Base-by-base conservation (phyloP, 2,113 vertebrate genomes). In the Isichthys henryi region DNA sequence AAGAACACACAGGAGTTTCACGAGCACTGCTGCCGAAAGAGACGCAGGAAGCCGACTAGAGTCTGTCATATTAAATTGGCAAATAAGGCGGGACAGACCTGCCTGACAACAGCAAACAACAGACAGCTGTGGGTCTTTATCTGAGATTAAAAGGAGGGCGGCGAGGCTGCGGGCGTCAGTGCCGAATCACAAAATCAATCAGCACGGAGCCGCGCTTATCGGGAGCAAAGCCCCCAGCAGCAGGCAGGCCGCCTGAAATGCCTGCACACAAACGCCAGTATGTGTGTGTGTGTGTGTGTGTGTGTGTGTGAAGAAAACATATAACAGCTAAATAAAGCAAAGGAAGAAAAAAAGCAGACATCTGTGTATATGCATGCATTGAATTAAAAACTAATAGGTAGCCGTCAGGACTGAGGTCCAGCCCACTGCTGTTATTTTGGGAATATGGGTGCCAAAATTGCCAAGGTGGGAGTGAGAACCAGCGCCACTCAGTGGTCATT, bases 141-240 rank as follows among this genome's bases (percentile, higher is more conserved):
- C 89, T 88, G 11, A 89, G 88, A 92, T 92, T 91, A 92, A 91
- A 91, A 74, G 27, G 49, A 27, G 70, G 90, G 48, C 9, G 83
- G 50, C 50, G 53, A 74, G 58, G 77, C 52, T 53, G 88, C 92
- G 87, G 80, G 84, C 48, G 48, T 91, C 91, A 91, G 91, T 58
- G 90, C 70, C 58, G 88, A 91, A 93, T 92, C 86, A 86, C 88
- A 92, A 92, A 93, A 91, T 92, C 91, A 92, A 92, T 93, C 92
- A 80, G 74, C 74, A 43, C 74, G 89, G 90, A 93, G 92, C 90
- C 52, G 23, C 21, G 15, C 92, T 93, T 93, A 93, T 93, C 92
- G 90, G 88, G 43, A 83, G 35, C 86, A 45, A 45, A 3, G 45
- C 82, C 90, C 89, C 58, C 74, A 89, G 45, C 58, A 35, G n/a